Evolutionary conservation across 2,888 invertebrate species (phyloP).

Genomic region (Mesoligia furuncula): DNA sequence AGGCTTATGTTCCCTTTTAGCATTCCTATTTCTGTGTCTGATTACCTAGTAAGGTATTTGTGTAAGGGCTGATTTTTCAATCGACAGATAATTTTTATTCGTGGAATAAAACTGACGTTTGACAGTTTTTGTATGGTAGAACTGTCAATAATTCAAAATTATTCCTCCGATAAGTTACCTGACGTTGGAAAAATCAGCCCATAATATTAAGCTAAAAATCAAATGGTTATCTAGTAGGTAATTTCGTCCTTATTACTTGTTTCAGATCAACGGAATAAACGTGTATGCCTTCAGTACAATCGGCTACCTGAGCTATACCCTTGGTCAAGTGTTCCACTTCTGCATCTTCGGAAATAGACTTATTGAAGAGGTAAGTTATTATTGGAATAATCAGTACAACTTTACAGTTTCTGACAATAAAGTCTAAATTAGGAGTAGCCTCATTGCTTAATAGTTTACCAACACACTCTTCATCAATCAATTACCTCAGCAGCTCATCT

Average conservation of each 20-base stretch:
- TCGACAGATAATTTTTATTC: too few species aligned
- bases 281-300: slow-evolving; percentile 94
- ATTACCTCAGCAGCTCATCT: not conserved
- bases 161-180: too few species aligned
- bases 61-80: too few species aligned
- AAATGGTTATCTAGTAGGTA: not conserved
- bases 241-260: slow-evolving; percentile 32
- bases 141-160: too few species aligned
- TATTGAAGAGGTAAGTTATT: slow-evolving; percentile 94
- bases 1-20: not conserved
- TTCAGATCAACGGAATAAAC: slow-evolving; percentile 93
- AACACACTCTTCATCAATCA: not conserved
- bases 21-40: too few species aligned
- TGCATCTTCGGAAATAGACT: slow-evolving; percentile 96
- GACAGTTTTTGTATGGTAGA: too few species aligned
- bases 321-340: slow-evolving; percentile 96
- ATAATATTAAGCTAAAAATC: too few species aligned
- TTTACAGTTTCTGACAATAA: not conserved
- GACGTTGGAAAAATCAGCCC: too few species aligned
- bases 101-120: too few species aligned
- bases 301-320: slow-evolving; percentile 94
- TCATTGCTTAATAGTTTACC: not conserved
- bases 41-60: too few species aligned
- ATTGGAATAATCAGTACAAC: not conserved
- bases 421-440: not conserved